Evolutionary conservation across 2,888 invertebrate genomes (phyloP), one percentile per base, ranked within the genome.

Genomic region (Anaspis maculata): DNA sequence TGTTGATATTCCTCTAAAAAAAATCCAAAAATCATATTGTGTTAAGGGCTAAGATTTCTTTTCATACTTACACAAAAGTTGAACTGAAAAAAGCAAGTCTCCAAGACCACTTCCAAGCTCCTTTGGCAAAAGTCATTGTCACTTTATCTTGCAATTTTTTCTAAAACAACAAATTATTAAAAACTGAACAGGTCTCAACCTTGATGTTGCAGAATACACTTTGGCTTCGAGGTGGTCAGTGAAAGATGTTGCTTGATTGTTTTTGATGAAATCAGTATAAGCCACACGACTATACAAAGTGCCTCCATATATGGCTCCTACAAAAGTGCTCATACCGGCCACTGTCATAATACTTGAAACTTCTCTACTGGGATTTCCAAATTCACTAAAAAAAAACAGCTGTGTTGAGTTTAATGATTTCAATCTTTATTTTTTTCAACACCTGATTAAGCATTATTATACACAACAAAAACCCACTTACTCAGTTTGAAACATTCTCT

Each of bases 201-300:
- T n/a, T n/a, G n/a, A n/a, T n/a, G 27, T 13, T 25, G 4, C 16
- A 26, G 19, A 36, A 22, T 34, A 30, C 67, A 79, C 82, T 68
- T 83, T 80, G 2, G 85, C 85, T 31, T 83, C 74, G 4, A 74
- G 57, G 40, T 79, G 78, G 30, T 72, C 72, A 29, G 64, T 64
- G 58, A 79, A 86, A 29, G 71, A 69, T 3, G 83, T 79, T 5
- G 83, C 85, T 66, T 83, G 75, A 62, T 86, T 84, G 42, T 71
- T 79, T 56, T 76, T 76, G 59, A 85, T 75, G 48, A 84, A 85
- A 48, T 76, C 69, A 24, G 76, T 42, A 50, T 80, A 82, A 1
- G 79, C 72, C 3, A 56, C 54, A 45, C 73, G 69, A 7, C 81
- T 77, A 44, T 68, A 63, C 2, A 71, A 56, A 50, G 80, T 67